Evolutionary conservation across 2,113 vertebrate species (phyloP).

Genomic region (Vidua chalybeata): DNA sequence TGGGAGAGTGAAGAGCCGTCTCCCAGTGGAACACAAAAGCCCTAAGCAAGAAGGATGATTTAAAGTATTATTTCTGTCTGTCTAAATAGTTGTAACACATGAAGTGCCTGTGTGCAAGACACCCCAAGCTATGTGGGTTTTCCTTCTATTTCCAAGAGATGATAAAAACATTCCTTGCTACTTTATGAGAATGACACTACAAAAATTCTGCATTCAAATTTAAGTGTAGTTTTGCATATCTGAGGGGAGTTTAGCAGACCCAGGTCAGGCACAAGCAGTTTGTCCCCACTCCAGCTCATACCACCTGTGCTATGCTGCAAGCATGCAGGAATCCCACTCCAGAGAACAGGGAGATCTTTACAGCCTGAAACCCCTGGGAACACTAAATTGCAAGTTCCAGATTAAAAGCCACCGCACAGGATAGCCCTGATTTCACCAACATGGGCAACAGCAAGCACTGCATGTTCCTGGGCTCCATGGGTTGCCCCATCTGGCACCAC

Average conservation of each 20-base stretch:
- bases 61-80: not conserved
- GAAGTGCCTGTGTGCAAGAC: not conserved
- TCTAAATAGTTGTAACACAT: not conserved
- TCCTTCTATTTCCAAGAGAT: not conserved
- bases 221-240: not conserved
- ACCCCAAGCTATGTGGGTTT: not conserved
- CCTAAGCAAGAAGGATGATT: not conserved
- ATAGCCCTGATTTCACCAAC: not conserved
- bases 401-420: not conserved
- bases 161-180: not conserved
- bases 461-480: not conserved
- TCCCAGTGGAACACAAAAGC: not conserved
- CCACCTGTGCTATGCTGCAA: accelerated
- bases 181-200: not conserved
- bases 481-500: not conserved
- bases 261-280: not conserved
- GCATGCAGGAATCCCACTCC: not conserved
- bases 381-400: not conserved
- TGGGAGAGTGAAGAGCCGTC: not conserved
- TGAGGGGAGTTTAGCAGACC: not conserved
- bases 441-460: not conserved
- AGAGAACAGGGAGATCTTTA: not conserved
- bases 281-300: not conserved
- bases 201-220: not conserved
- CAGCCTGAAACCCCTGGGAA: not conserved